Evolutionary conservation across 2,888 invertebrate genomes (phyloP).

Genomic region (Aporophyla nigra): DNA sequence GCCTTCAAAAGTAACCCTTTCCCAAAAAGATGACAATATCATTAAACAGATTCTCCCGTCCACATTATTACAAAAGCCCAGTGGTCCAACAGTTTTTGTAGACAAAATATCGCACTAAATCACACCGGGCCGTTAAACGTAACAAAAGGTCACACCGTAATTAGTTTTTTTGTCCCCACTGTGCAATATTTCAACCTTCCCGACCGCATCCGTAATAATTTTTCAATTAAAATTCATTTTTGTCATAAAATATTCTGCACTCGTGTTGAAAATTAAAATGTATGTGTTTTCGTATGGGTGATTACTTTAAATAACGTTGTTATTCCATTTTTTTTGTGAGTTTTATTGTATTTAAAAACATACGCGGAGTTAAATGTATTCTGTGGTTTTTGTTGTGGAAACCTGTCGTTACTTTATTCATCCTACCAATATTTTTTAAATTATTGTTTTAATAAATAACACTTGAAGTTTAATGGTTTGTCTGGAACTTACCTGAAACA

Average conservation of each 20-base stretch:
- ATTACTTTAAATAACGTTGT: slow-evolving; percentile 64
- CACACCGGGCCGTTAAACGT: slow-evolving; percentile 71
- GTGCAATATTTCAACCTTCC: slow-evolving; percentile 82
- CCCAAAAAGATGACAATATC: slow-evolving; percentile 55
- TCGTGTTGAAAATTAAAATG: slow-evolving; percentile 70
- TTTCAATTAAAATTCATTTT: slow-evolving; percentile 83
- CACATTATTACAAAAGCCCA: slow-evolving; percentile 59
- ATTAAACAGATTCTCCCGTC: slow-evolving; percentile 55
- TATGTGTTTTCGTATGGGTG: slow-evolving; percentile 66
- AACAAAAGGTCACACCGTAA: slow-evolving; percentile 81
- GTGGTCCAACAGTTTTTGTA: slow-evolving; percentile 57
- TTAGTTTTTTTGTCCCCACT: slow-evolving; percentile 82
- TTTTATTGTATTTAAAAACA: slow-evolving; percentile 45
- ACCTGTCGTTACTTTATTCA: not conserved
- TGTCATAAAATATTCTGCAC: slow-evolving; percentile 71
- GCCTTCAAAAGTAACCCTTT: slow-evolving; percentile 13
- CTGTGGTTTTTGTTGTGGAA: not conserved
- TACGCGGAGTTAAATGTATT: not conserved
- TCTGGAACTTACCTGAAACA: slow-evolving; percentile 57
- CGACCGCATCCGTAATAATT: slow-evolving; percentile 83
- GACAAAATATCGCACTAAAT: slow-evolving; percentile 79
- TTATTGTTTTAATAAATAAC: too few relatives aligned
- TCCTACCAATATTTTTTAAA: not conserved
- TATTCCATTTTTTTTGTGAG: slow-evolving; percentile 39
- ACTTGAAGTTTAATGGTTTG: not conserved